These are phyloP conservation scores for Xylocopa sonorina DNA, from an alignment of 1,140 invertebrate genomes.

Conservation along the genomic window DNA sequence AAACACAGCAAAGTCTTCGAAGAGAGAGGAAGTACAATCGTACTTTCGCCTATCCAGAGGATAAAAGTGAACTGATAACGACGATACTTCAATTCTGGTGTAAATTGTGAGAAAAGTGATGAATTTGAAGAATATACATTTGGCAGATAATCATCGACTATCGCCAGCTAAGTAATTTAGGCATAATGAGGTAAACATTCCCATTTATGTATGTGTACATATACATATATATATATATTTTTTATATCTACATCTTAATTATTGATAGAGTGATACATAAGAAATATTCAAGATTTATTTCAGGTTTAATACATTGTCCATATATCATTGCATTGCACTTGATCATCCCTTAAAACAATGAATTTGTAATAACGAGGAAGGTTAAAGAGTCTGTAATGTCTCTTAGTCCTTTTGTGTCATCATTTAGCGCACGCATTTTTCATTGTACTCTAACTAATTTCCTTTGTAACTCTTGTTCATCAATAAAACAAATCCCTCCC, in stretches of 20 bases:
- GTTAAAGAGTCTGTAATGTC: conserved; percentile 17
- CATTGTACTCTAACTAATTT: conserved; percentile 49
- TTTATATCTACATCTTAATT: conserved; percentile 50
- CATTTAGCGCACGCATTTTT: conserved; percentile 45
- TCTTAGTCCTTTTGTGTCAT: conserved; percentile 32
- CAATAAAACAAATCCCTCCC: conserved; percentile 1
- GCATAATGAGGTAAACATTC: conserved; percentile 65
- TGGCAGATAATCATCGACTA: conserved; percentile 65
- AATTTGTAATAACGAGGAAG: conserved; percentile 39
- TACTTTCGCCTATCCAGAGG: conserved; percentile 57
- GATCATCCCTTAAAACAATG: conserved; percentile 37
- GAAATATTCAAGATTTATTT: conserved; percentile 51
- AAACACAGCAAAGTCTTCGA: conserved; percentile 69
- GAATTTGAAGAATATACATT: conserved; percentile 65
- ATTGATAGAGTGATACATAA: conserved; percentile 43
- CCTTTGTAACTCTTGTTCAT: conserved; percentile 19
- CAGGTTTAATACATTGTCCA: conserved; percentile 47
- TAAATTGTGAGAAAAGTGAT: conserved; percentile 62
- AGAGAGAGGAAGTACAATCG: conserved; percentile 62
- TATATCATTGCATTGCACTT: conserved; percentile 56
- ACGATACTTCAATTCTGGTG: conserved; percentile 53
- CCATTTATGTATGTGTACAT: conserved; percentile 25
- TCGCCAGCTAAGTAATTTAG: conserved; percentile 71
- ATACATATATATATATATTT: not conserved
- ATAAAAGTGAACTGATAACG: conserved; percentile 50